A percentile compares a stretch with the other conserved stretches of the same genome.
Evolutionary conservation across 2,888 invertebrate genomes (phyloP).

Genomic region (Hymenopus coronatus): DNA sequence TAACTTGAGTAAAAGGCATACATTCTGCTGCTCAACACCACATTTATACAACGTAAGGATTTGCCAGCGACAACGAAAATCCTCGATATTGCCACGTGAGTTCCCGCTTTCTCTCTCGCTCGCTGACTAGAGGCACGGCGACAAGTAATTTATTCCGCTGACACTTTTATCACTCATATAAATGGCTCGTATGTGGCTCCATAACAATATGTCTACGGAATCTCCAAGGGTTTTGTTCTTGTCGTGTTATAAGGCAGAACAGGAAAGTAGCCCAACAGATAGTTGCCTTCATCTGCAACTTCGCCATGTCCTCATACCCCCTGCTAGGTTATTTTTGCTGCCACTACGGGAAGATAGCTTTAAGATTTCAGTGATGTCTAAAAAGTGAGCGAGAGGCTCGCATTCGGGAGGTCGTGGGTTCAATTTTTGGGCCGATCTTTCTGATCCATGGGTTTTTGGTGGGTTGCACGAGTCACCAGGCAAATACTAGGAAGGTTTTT

Average conservation of each 20-base stretch:
- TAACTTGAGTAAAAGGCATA: not conserved
- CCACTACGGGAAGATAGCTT: too few relatives aligned
- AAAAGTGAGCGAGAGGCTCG: too few relatives aligned
- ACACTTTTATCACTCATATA: constrained; percentile 29
- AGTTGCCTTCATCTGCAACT: not conserved
- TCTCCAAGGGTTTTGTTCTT: not conserved
- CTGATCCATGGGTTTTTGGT: too few relatives aligned
- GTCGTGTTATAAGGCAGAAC: not conserved
- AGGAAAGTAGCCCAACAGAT: too few relatives aligned
- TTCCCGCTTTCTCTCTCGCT: too few relatives aligned
- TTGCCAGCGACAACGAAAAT: not conserved
- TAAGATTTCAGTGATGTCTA: too few relatives aligned
- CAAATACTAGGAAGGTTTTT: too few relatives aligned
- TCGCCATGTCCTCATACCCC: not conserved
- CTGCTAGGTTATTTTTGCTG: not conserved
- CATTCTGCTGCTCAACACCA: not conserved
- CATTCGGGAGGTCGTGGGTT: too few relatives aligned
- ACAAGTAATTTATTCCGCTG: constrained; percentile 23
- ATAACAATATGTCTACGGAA: constrained; percentile 18
- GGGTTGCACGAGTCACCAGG: too few relatives aligned
- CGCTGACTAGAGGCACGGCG: not conserved
- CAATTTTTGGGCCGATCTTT: too few relatives aligned
- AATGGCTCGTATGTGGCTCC: constrained; percentile 28
- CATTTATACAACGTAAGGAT: not conserved
- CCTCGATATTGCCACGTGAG: not conserved